Evolutionary conservation across 2,113 vertebrate genomes (phyloP).

Genomic region (Falcunculus frontatus): DNA sequence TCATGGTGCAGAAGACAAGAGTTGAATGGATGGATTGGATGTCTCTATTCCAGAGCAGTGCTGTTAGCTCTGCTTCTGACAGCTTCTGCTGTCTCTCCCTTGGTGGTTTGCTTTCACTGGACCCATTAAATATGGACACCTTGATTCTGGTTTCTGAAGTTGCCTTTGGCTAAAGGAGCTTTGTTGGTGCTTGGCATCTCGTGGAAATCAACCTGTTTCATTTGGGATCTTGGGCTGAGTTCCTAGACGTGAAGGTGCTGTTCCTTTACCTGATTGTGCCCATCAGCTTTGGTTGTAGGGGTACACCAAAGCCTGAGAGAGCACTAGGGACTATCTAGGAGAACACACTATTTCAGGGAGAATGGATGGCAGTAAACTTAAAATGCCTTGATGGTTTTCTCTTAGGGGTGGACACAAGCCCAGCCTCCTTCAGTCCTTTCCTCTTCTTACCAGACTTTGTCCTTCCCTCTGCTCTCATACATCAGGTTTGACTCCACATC

Average conservation of each 20-base stretch:
- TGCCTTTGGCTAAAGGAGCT: background rate
- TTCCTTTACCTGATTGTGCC: background rate
- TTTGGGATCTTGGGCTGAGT: background rate
- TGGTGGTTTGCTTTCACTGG: background rate
- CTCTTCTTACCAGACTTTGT: background rate
- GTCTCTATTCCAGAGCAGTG: background rate
- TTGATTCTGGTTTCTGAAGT: background rate
- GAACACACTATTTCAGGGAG: background rate
- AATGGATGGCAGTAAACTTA: background rate
- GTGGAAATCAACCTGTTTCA: background rate
- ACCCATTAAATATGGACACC: background rate
- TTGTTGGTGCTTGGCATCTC: background rate
- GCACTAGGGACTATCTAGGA: background rate
- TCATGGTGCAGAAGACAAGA: background rate
- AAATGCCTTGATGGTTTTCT: background rate
- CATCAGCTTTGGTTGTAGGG: background rate
- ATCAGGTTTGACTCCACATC: background rate
- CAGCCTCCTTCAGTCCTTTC: background rate
- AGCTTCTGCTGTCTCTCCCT: background rate
- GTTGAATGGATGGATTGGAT: background rate
- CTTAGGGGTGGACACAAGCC: fast-evolving
- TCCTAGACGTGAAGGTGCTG: background rate
- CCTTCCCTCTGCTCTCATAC: background rate
- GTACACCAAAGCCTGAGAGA: background rate
- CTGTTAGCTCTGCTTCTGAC: background rate